Conservation (phyloP, 1,140 invertebrate genomes). For the Bacillus rossius region DNA sequence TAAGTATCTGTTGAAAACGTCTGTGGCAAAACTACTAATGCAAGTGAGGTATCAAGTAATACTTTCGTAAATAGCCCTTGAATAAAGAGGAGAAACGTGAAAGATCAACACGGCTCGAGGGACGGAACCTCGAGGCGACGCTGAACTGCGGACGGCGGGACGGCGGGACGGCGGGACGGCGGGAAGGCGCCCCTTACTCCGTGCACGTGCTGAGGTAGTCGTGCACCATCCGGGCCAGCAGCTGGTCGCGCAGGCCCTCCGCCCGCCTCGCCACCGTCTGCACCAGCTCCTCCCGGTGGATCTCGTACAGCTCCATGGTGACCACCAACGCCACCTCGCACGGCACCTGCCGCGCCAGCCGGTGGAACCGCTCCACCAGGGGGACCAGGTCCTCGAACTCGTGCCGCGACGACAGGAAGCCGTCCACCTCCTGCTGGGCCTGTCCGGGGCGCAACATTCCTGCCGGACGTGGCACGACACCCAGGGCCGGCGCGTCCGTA, state of each 20-base stretch:
- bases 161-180: too few species aligned
- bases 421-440: conserved; percentile 53
- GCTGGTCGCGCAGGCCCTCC: conserved; percentile 58
- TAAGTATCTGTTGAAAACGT: too few species aligned
- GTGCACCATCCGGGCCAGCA: conserved; percentile 66
- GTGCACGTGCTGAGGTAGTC: conserved; percentile 76
- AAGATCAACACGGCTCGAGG: too few species aligned
- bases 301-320: conserved; percentile 78
- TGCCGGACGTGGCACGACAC: too few species aligned
- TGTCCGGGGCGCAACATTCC: conserved; percentile 20
- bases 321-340: conserved; percentile 58
- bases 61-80: too few species aligned
- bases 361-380: conserved; percentile 38
- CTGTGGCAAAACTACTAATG: too few species aligned
- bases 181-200: conserved; percentile 63
- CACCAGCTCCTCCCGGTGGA: conserved; percentile 78
- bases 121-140: too few species aligned
- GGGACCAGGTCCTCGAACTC: conserved; percentile 52
- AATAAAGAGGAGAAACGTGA: too few species aligned
- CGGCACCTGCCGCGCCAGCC: conserved; percentile 56
- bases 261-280: conserved; percentile 60
- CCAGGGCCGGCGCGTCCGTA: too few species aligned
- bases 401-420: conserved; percentile 59
- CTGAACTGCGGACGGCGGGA: too few species aligned
- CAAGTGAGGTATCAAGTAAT: too few species aligned